Base-by-base conservation (phyloP, 2,797 vertebrate species). In the Hydrolagus colliei region DNA sequence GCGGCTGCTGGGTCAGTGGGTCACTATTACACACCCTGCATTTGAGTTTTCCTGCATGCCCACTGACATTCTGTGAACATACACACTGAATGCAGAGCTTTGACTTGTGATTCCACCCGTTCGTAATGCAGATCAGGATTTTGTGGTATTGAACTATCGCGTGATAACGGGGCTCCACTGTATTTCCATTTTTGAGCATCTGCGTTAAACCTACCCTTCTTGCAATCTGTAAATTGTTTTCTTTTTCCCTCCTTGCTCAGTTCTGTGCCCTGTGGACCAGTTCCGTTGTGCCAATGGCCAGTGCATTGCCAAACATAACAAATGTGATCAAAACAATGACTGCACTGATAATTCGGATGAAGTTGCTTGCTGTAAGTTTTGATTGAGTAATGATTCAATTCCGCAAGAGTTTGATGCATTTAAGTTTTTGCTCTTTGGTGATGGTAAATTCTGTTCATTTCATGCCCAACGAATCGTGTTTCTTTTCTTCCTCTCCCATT, bases 341-440 rank as follows among this genome's bases (percentile, higher is more conserved):
- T 99, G 98, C 85, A 94, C 92, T 0, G 97, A 99, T 93, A 97
- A 95, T 90, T 98, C 97, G 0, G 97, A 99, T 75, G 97, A 99
- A 88, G 91, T 95, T 32, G 96, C 96, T 91, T 99, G 98, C 93
- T 98, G 98, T 99, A 92, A 96, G 98, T 95, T 85, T 79, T 52
- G 68, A 72, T 73, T 68, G 87, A 0, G 63, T 61, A n/a, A 88
- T 75, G 16, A 86, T n/a, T 78, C 88, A 16, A 85, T 89, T 65
- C 72, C 87, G 85, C 85, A 85, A 88, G 86, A 86, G 78, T 88
- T 86, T 18, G 72, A 87, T 86, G 61, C 85, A 86, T 86, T 72
- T 88, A 18, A 65, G 65, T 86, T 88, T 86, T 87, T 20, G 78
- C 27, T n/a, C 63, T n/a, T 7, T 72, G 62, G 13, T 72, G 11